Evolutionary conservation across 2,888 invertebrate species (phyloP).

Genomic region (Herminia tarsipennalis): DNA sequence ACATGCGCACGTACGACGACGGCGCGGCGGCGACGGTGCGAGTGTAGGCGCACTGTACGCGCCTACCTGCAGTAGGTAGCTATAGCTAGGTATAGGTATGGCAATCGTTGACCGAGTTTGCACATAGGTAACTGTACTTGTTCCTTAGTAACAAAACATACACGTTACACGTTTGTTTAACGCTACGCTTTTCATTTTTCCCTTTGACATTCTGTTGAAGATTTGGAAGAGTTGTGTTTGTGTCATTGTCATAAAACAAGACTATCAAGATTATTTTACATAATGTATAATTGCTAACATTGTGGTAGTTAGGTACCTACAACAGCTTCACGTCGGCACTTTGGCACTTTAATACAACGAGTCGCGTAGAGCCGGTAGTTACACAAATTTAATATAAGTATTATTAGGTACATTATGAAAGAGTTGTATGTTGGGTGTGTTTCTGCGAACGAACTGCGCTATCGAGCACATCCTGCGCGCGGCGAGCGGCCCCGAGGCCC

Average conservation of each 20-base stretch:
- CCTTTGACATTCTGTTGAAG: no score
- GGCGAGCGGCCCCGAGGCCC: slow-evolving; percentile 24
- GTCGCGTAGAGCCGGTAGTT: no score
- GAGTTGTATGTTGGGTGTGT: slow-evolving; percentile 34
- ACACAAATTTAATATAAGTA: slow-evolving; percentile 5
- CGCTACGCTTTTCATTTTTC: neutral
- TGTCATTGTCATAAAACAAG: no score
- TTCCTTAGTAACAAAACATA: slow-evolving; percentile 7
- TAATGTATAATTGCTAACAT: no score
- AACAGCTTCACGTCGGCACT: no score
- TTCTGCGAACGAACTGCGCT: slow-evolving; percentile 60
- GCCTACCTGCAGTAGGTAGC: neutral
- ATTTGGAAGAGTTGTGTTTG: no score
- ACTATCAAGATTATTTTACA: no score
- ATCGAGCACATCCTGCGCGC: slow-evolving; percentile 36
- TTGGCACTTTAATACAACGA: no score
- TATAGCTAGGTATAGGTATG: neutral
- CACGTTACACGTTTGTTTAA: neutral
- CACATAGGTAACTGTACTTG: slow-evolving; percentile 6
- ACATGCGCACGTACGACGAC: no score
- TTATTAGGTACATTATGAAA: slow-evolving; percentile 10
- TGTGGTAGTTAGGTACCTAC: no score
- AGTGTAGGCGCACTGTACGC: no score
- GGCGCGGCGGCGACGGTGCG: no score
- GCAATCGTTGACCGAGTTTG: slow-evolving; percentile 17